Percentiles rank a stretch among this genome's conserved stretches.
phyloP scores from a whole-genome alignment of 2,113 vertebrate species.

The Hylia prasina region DNA sequence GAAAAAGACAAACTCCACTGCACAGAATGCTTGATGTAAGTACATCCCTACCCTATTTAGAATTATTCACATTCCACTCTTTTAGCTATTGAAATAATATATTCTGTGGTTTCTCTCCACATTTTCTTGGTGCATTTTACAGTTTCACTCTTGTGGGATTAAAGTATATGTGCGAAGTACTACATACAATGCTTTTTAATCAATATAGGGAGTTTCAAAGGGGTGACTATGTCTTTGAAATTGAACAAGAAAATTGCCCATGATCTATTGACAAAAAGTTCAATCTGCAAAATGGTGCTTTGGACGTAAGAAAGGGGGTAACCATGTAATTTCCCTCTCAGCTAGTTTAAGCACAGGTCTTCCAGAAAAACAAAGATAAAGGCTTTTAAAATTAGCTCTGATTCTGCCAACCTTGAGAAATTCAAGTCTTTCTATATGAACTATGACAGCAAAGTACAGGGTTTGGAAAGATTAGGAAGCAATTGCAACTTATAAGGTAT shows the following conservation, averaged over 20 bases:
- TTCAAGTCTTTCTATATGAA: not conserved
- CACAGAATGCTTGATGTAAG: not conserved
- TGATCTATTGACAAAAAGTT: not conserved
- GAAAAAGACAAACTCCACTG: not conserved
- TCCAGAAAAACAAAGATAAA: not conserved
- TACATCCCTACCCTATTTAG: not conserved
- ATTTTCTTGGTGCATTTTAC: not conserved
- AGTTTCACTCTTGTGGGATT: not conserved
- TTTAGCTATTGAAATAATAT: not conserved
- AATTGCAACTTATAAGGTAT: not conserved
- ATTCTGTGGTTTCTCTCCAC: not conserved
- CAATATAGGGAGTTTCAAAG: not conserved
- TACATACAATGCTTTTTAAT: accelerated
- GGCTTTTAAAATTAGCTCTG: not conserved
- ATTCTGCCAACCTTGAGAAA: not conserved
- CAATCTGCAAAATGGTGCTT: not conserved
- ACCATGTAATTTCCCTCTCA: not conserved
- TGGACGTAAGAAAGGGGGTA: not conserved
- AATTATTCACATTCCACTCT: not conserved
- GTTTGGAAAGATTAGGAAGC: not conserved
- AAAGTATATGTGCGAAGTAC: not conserved
- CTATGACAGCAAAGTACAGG: not conserved
- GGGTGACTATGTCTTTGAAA: not conserved
- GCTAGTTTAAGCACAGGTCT: not conserved
- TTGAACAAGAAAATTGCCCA: not conserved